Base-by-base conservation (phyloP, 2,888 invertebrate species). In the Cryptocephalus primarius region DNA sequence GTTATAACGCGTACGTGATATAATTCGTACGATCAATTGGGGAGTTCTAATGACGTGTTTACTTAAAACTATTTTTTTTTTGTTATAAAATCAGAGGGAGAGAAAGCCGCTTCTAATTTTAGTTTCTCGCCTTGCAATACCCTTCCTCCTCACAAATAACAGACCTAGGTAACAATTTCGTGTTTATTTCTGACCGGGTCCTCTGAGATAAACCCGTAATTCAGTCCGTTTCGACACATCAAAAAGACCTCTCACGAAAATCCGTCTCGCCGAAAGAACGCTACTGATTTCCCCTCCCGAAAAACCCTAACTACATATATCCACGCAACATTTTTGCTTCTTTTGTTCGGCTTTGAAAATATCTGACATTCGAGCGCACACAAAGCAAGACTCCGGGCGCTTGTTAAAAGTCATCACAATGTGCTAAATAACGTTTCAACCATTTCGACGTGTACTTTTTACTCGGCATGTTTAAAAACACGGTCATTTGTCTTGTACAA, bases 341-440 rank as follows among this genome's bases (percentile, higher is more conserved):
- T 36, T 36, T 36, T 36, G 36, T 36, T 36, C 22, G 36, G 36
- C 36, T 36, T 36, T 36, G 36, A 36, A 36, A 36, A 36, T 36
- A 36, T 36, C 36, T 36, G 36, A 36, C 36, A 12, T 36, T 36
- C 36, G 22, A 22, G 22, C 36, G 6, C n/a, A 36, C 12, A 36
- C 36, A 36, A 36, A 36, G 36, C 36, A 12, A 36, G 12, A 36
- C 36, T n/a, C 36, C 36, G 12, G 12, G 11, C 50, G 57, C 52
- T 57, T 51, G 58, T 56, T 57, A 53, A 53, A 58, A 55, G 52
- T 53, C 58, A 53, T 57, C 58, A 57, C 58, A 55, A 53, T 54
- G 55, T 48, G 58, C 59, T 56, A 60, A 60, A 60, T 60, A 60
- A 59, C 59, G 56, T 61, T 61, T 60, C 59, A 58, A 48, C 56